Percentiles rank a stretch among this genome's conserved stretches.
These are phyloP conservation scores for Falco novaeseelandiae DNA, from an alignment of 2,797 vertebrate genomes.

Conservation along the genomic window DNA sequence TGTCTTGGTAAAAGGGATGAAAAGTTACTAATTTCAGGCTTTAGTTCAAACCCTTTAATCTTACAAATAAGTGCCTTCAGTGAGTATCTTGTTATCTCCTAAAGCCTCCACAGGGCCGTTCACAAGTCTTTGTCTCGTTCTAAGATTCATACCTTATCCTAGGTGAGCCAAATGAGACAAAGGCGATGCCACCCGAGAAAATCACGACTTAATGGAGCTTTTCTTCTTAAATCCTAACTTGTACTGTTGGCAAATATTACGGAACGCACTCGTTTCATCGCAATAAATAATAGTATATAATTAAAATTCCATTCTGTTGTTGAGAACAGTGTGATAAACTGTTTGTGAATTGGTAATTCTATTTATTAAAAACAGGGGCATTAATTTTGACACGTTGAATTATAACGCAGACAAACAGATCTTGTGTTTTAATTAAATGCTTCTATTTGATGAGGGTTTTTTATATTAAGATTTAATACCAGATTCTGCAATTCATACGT, in stretches of 20 bases:
- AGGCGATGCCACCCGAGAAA: background rate
- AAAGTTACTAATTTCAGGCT: slow-evolving; percentile 73
- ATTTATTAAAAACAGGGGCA: slow-evolving; percentile 80
- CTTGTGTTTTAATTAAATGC: slow-evolving; percentile 78
- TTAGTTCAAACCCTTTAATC: slow-evolving; percentile 71
- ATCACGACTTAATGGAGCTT: slow-evolving; percentile 19
- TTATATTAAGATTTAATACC: slow-evolving; percentile 66
- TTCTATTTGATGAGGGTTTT: slow-evolving; percentile 68
- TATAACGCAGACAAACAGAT: slow-evolving; percentile 76
- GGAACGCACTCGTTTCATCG: background rate
- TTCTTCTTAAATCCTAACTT: slow-evolving; percentile 39
- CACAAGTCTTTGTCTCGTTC: slow-evolving; percentile 28
- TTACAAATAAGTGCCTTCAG: slow-evolving; percentile 21
- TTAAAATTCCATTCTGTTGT: slow-evolving; percentile 73
- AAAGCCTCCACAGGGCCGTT: background rate
- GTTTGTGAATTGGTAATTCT: slow-evolving; percentile 76
- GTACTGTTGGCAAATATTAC: slow-evolving; percentile 8
- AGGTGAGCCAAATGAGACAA: slow-evolving; percentile 52
- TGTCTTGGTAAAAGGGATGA: slow-evolving; percentile 47
- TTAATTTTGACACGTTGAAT: slow-evolving; percentile 78
- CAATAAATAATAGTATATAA: slow-evolving; percentile 73
- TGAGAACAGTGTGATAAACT: slow-evolving; percentile 74
- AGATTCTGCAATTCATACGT: background rate
- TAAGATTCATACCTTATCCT: slow-evolving; percentile 14
- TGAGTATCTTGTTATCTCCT: slow-evolving; percentile 43